Percentiles rank a stretch among this genome's conserved stretches.
These are phyloP conservation scores for Aporophyla nigra DNA, from an alignment of 2,888 invertebrate species.

Conservation along the genomic window DNA sequence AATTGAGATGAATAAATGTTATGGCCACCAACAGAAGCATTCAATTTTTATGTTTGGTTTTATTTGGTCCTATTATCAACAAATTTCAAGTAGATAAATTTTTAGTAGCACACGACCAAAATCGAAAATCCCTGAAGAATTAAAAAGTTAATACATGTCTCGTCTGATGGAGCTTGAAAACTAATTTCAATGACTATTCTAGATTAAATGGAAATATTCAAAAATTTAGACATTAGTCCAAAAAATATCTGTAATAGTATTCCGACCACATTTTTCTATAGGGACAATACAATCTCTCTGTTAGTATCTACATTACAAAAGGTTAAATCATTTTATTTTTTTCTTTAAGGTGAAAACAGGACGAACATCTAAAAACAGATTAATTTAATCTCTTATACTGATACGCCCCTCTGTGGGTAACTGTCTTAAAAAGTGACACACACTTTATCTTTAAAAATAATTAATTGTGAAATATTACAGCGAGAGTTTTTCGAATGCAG, in stretches of 20 bases:
- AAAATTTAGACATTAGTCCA: slow-evolving; percentile 15
- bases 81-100: background rate
- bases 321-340: background rate
- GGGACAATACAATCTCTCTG: background rate
- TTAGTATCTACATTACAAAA: background rate
- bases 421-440: background rate
- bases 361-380: background rate
- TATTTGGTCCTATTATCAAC: slow-evolving; percentile 31
- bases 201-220: slow-evolving; percentile 22
- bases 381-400: background rate
- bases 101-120: background rate
- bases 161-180: slow-evolving; percentile 27
- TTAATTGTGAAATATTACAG: slow-evolving; percentile 2
- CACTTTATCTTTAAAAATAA: background rate
- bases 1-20: slow-evolving; percentile 3
- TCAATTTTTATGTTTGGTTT: slow-evolving; percentile 18
- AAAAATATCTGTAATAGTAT: background rate
- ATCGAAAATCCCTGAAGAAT: slow-evolving; percentile 24
- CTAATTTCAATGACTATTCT: slow-evolving; percentile 38
- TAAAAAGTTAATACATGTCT: slow-evolving; percentile 15
- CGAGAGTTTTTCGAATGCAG: slow-evolving; percentile 27
- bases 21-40: background rate
- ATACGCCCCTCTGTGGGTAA: background rate
- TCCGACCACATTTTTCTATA: background rate
- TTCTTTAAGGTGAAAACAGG: background rate